These are phyloP conservation scores for Lepidocyrtoides sp. DNA, from an alignment of 2,888 invertebrate genomes.

Conservation along the genomic window DNA sequence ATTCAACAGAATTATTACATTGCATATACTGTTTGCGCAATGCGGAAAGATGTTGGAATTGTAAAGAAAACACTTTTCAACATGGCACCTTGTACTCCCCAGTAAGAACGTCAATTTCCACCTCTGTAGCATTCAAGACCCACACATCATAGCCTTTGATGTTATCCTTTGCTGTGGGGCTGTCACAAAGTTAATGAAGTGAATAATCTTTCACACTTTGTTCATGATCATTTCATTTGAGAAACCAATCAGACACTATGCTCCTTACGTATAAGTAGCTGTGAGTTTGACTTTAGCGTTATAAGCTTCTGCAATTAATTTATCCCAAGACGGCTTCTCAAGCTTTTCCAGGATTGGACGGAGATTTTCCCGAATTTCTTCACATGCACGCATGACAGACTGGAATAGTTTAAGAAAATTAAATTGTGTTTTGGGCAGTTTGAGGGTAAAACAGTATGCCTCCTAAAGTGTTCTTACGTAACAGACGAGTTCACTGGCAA, in stretches of 20 bases:
- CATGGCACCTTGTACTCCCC: constrained; percentile 88
- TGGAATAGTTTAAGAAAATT: too few relatives aligned
- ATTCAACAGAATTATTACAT: too few relatives aligned
- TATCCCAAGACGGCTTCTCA: constrained; percentile 83
- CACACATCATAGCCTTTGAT: constrained; percentile 86
- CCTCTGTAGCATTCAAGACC: constrained; percentile 86
- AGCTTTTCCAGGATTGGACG: constrained; percentile 86
- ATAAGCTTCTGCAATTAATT: constrained; percentile 78
- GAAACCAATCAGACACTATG: too few relatives aligned
- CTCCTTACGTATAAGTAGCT: constrained; percentile 82
- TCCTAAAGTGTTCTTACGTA: constrained; percentile 84
- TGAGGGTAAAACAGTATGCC: too few relatives aligned
- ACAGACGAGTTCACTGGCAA: constrained; percentile 86
- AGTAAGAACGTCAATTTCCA: constrained; percentile 92
- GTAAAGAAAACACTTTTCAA: too few relatives aligned
- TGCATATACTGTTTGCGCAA: too few relatives aligned
- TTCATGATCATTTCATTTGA: too few relatives aligned
- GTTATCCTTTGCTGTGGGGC: constrained; percentile 79
- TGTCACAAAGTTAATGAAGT: neutral
- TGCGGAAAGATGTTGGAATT: too few relatives aligned
- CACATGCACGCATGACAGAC: constrained; percentile 86
- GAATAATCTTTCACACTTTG: too few relatives aligned
- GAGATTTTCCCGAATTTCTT: constrained; percentile 86
- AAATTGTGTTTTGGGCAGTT: too few relatives aligned
- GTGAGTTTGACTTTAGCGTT: constrained; percentile 75